Evolutionary conservation across 2,888 invertebrate species (phyloP).

Genomic region (Caenorhabditis sulstoni): DNA sequence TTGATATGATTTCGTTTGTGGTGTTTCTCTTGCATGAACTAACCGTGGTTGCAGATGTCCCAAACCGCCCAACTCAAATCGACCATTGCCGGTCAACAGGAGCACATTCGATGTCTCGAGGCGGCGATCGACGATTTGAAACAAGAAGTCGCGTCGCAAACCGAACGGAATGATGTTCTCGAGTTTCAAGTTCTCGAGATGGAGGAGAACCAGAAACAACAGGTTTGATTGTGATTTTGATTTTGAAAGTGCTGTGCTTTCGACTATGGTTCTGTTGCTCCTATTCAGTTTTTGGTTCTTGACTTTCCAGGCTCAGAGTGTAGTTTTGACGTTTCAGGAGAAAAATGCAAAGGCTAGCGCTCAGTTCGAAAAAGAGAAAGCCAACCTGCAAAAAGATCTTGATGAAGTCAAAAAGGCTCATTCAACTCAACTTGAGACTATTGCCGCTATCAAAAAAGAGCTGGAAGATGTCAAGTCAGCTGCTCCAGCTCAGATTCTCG

Average conservation of each 20-base stretch:
- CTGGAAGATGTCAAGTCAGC: slow-evolving; percentile 27
- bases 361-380: slow-evolving; percentile 38
- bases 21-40: slow-evolving; percentile 49
- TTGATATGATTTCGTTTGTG: slow-evolving; percentile 43
- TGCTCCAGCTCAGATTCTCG: background rate
- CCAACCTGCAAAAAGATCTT: slow-evolving; percentile 28
- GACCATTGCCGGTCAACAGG: slow-evolving; percentile 64
- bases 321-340: slow-evolving; percentile 19
- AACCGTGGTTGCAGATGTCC: slow-evolving; percentile 62
- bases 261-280: slow-evolving; percentile 6
- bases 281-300: background rate
- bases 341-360: slow-evolving; percentile 12
- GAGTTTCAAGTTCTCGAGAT: slow-evolving; percentile 78
- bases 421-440: slow-evolving; percentile 15
- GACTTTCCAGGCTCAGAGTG: no score
- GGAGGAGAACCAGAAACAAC: slow-evolving; percentile 59
- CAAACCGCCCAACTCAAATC: slow-evolving; percentile 65
- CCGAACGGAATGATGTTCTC: slow-evolving; percentile 76
- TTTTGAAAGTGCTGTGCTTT: slow-evolving; percentile 7
- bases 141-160: slow-evolving; percentile 56
- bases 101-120: slow-evolving; percentile 62
- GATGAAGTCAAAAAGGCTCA: slow-evolving; percentile 42
- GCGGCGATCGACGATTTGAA: slow-evolving; percentile 58
- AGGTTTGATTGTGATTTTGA: slow-evolving; percentile 44
- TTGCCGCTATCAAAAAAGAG: slow-evolving; percentile 35